Evolutionary conservation across 2,888 invertebrate genomes (phyloP).

Genomic region (Cosmorhoe ocellata): DNA sequence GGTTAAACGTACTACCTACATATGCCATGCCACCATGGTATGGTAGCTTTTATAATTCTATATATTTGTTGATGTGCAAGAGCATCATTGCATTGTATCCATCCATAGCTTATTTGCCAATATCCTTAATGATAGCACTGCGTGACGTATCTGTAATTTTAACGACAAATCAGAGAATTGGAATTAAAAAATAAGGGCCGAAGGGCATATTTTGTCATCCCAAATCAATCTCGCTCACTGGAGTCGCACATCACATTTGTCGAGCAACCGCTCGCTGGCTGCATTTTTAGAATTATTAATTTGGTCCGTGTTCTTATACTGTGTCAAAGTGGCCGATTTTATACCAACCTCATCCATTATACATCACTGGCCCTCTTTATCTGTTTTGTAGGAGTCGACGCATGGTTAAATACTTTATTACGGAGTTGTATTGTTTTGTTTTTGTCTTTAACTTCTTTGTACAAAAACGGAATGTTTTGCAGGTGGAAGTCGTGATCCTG

Average conservation of each 20-base stretch:
- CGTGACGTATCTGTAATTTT: constrained; percentile 18
- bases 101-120: constrained; percentile 2
- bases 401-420: constrained; percentile 50
- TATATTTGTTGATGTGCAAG: background rate
- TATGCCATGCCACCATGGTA: constrained; percentile 3
- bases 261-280: constrained; percentile 55
- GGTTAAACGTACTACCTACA: too few relatives aligned
- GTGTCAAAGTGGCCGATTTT: constrained; percentile 74
- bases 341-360: constrained; percentile 73
- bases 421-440: constrained; percentile 51
- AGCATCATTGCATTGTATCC: too few relatives aligned
- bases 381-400: constrained; percentile 57
- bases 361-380: constrained; percentile 57
- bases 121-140: constrained; percentile 7
- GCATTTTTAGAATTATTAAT: constrained; percentile 81
- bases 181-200: constrained; percentile 44
- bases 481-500: constrained; percentile 92
- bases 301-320: constrained; percentile 72
- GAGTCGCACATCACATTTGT: constrained; percentile 64
- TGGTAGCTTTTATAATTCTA: background rate
- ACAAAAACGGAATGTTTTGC: constrained; percentile 61
- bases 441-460: constrained; percentile 23
- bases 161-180: constrained; percentile 33
- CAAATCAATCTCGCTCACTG: constrained; percentile 38
- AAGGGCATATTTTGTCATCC: constrained; percentile 54